Conservation (phyloP, 2,888 invertebrate genomes). For the Synanthedon formicaeformis region DNA sequence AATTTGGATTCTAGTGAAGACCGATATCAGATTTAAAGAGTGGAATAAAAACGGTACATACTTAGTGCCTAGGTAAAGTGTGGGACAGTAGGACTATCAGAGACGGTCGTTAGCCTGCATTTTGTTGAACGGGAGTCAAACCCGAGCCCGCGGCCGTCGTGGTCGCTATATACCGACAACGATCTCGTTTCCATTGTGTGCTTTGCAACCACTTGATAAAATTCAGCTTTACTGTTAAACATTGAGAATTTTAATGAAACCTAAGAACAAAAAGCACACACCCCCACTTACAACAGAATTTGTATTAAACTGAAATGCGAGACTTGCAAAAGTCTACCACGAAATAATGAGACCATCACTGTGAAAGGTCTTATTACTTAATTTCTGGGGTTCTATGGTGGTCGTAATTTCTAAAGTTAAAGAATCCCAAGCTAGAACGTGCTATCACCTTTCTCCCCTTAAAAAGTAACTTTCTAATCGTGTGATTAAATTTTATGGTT, state of each 20-base stretch:
- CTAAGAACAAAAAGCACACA: background rate
- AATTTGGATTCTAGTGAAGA: background rate
- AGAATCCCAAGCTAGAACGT: no score
- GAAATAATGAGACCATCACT: no score
- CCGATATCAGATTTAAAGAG: slow-evolving; percentile 14
- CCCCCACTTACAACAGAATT: background rate
- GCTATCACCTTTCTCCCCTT: no score
- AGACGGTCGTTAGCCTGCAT: slow-evolving; percentile 55
- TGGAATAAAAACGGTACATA: slow-evolving; percentile 26
- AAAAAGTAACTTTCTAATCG: no score
- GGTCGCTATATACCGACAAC: slow-evolving; percentile 38
- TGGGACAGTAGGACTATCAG: slow-evolving; percentile 7
- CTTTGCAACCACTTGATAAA: slow-evolving; percentile 44
- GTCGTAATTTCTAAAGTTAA: no score
- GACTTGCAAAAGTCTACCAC: no score
- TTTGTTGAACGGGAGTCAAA: slow-evolving; percentile 55
- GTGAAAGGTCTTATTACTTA: no score
- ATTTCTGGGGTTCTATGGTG: no score
- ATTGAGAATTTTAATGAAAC: slow-evolving; percentile 40
- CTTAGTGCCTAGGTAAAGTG: slow-evolving; percentile 29
- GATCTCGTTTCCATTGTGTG: slow-evolving; percentile 59
- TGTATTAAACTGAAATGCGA: background rate
- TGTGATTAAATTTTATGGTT: no score
- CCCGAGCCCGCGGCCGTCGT: slow-evolving; percentile 41
- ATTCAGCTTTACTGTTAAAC: slow-evolving; percentile 39